Evolutionary conservation across 1,140 invertebrate genomes (phyloP), one percentile per base, ranked within the genome.

Genomic region (Plodia interpunctella): DNA sequence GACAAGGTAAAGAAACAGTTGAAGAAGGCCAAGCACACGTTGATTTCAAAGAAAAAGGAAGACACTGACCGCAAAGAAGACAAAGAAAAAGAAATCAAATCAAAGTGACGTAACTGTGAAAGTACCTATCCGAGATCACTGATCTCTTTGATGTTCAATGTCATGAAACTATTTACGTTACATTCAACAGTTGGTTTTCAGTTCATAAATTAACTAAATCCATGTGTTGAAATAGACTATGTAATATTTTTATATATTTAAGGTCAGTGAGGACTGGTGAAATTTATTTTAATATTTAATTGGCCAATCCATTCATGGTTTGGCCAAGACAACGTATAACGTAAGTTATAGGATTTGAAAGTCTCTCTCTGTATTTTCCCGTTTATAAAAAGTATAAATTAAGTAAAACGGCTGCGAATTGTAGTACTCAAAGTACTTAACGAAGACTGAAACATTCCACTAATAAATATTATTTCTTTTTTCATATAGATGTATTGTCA

Each of bases 1-100:
- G 87, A 89, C 52, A 87, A 87, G 77, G 78, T 89, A 8, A 89
- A 89, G 63, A 89, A 87, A 62, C 84, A 89, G 69, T 65, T 89
- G 0, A 89, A 89, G 65, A 89, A 84, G 65, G 87, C 83, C 0
- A 87, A 89, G 66, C 79, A 89, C 49, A 77, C 82, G 1, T 66
- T 87, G 25, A 85, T 85, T 28, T 60, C 80, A 5, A 89, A 89
- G 73, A 89, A 84, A 70, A 89, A 87, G 58, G 84, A 87, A 38
- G 84, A 77, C 18, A 21, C 50, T 35, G 68, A 65, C 3, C 60
- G 60, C 9, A 72, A 74, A 62, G 66, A 87, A 19, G 81, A 79
- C 76, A 19, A 69, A 9, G 82, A 85, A 28, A 83, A 83, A 69
- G 83, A 83, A 38, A 86, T 80, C 59, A 86, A 79, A 72, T 58